A percentile compares a stretch with the other conserved stretches of the same genome.
phyloP scores from a whole-genome alignment of 2,797 vertebrate species.

The Anguilla obscura region DNA sequence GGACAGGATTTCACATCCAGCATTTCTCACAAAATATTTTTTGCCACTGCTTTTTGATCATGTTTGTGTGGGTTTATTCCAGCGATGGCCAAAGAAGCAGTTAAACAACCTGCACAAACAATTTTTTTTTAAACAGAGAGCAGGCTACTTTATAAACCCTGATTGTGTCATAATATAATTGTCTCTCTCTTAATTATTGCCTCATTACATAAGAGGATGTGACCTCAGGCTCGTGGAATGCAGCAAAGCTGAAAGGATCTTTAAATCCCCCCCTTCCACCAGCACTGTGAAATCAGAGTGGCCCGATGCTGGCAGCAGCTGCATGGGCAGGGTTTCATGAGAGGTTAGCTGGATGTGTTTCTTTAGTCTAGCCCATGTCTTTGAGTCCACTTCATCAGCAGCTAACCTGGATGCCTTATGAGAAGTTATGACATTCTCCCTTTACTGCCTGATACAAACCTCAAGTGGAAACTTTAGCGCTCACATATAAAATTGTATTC shows the following conservation, averaged over 20 bases:
- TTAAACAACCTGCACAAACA: not conserved
- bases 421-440: not conserved
- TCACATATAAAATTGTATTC: slow-evolving; percentile 6
- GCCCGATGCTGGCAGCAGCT: not conserved
- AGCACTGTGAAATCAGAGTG: not conserved
- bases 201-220: not conserved
- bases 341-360: not conserved
- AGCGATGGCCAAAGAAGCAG: not conserved
- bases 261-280: not conserved
- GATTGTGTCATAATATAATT: not conserved
- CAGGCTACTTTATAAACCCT: not conserved
- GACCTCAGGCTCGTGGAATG: slow-evolving; percentile 1
- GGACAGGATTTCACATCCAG: not conserved
- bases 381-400: not conserved
- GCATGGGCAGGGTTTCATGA: not conserved
- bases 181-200: slow-evolving; percentile 7
- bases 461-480: not conserved
- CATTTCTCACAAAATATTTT: not conserved
- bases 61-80: not conserved
- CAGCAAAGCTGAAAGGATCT: slow-evolving; percentile 1
- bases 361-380: not conserved
- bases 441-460: not conserved
- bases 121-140: not conserved
- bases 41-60: not conserved
- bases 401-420: not conserved